Conservation (phyloP, 2,113 vertebrate species). For the Gobiocypris rarus region DNA sequence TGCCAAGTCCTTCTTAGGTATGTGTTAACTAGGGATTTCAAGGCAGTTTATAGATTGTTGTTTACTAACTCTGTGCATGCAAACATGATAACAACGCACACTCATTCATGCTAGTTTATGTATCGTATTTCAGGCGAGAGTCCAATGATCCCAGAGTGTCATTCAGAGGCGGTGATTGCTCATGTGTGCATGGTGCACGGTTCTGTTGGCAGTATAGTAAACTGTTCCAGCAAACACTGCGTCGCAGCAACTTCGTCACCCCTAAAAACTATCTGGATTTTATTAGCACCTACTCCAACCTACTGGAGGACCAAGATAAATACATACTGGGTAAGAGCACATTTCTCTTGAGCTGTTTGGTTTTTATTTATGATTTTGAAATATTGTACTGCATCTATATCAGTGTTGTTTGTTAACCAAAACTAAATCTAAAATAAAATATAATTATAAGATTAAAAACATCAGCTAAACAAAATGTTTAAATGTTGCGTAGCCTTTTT, state of each 20-base stretch:
- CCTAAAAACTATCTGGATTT: constrained; percentile 97
- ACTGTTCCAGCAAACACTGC: constrained; percentile 86
- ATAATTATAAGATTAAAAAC: background rate
- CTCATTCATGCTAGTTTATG: background rate
- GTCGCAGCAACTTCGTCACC: constrained; percentile 90
- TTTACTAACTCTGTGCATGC: background rate
- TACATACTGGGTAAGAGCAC: constrained; percentile 82
- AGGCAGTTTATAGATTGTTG: background rate
- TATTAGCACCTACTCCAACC: constrained; percentile 83
- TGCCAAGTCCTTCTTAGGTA: constrained; percentile 89
- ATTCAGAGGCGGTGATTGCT: constrained; percentile 72
- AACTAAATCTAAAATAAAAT: background rate
- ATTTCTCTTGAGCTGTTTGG: background rate
- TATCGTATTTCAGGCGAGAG: constrained; percentile 74
- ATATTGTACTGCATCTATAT: background rate
- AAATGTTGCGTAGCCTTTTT: no score
- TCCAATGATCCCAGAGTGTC: constrained; percentile 77
- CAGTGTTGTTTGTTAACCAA: background rate
- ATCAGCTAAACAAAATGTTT: background rate
- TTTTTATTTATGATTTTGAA: background rate
- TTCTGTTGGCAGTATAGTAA: constrained; percentile 86
- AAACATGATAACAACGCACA: background rate
- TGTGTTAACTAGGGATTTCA: constrained; percentile 47
- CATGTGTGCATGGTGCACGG: constrained; percentile 89
- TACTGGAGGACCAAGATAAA: constrained; percentile 88